Conservation (phyloP, 1,140 invertebrate genomes). For the Diuraphis noxia region DNA sequence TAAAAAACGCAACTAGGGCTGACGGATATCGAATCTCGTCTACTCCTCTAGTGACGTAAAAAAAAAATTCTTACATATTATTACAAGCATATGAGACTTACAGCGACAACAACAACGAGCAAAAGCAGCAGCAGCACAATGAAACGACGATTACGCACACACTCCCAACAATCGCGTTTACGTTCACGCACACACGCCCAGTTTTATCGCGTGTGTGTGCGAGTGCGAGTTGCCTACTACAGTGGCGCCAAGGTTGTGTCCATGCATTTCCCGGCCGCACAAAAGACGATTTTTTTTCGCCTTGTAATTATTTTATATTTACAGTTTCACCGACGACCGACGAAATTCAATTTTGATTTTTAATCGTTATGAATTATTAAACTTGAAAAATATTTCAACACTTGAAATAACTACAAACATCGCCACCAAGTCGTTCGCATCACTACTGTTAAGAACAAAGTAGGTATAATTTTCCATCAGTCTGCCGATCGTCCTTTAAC, state of each 20-base stretch:
- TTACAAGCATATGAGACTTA: conserved; percentile 1
- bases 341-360: background rate
- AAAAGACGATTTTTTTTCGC: conserved; percentile 12
- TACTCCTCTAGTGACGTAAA: background rate
- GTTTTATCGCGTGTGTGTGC: conserved; percentile 40
- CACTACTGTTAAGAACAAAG: background rate
- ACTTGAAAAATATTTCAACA: background rate
- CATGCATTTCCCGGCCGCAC: conserved; percentile 25
- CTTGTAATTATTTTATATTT: conserved; percentile 2
- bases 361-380: background rate
- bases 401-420: background rate
- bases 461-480: background rate
- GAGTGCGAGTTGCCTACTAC: conserved; percentile 1
- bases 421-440: background rate
- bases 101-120: background rate
- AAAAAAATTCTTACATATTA: background rate
- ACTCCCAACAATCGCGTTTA: conserved; percentile 28
- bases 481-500: background rate
- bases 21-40: background rate
- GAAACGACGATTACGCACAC: conserved; percentile 53
- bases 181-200: conserved; percentile 50
- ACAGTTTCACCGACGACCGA: background rate
- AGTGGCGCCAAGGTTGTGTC: conserved; percentile 35
- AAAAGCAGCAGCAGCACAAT: conserved; percentile 11
- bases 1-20: background rate